These are phyloP conservation scores for Gymnogyps californianus DNA, from an alignment of 2,113 vertebrate genomes.

Conservation along the genomic window DNA sequence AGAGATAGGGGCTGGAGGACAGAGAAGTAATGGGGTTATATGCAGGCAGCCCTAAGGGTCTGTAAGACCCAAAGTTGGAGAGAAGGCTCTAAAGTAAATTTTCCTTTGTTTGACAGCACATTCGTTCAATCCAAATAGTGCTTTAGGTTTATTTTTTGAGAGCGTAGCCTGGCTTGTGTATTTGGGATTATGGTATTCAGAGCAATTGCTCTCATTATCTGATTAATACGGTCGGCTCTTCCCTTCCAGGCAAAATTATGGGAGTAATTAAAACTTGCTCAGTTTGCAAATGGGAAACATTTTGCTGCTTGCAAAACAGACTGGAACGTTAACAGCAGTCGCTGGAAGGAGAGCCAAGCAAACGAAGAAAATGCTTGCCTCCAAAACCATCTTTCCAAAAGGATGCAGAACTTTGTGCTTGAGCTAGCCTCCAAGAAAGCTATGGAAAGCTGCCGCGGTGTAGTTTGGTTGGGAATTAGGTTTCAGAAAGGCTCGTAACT, in stretches of 20 bases:
- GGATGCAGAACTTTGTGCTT: not conserved
- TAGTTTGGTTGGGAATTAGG: not conserved
- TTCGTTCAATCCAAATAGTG: not conserved
- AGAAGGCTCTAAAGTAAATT: not conserved
- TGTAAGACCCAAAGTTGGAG: not conserved
- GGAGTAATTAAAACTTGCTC: not conserved
- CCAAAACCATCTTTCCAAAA: not conserved
- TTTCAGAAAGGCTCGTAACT: not conserved
- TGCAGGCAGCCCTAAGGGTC: not conserved
- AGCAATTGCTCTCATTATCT: not conserved
- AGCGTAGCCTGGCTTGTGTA: not conserved
- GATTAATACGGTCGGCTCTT: not conserved
- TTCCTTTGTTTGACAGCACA: not conserved
- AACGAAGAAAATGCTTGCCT: not conserved
- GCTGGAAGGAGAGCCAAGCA: not conserved
- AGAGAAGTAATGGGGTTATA: not conserved
- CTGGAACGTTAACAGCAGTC: not conserved
- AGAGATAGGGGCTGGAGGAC: not conserved
- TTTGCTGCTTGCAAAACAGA: not conserved
- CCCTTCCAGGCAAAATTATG: not conserved
- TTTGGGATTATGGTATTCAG: not conserved
- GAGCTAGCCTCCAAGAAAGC: not conserved
- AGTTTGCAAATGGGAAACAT: not conserved
- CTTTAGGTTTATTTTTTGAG: not conserved
- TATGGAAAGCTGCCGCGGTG: not conserved